phyloP scores from a whole-genome alignment of 1,140 invertebrate species.

The Drosophila hydei region DNA sequence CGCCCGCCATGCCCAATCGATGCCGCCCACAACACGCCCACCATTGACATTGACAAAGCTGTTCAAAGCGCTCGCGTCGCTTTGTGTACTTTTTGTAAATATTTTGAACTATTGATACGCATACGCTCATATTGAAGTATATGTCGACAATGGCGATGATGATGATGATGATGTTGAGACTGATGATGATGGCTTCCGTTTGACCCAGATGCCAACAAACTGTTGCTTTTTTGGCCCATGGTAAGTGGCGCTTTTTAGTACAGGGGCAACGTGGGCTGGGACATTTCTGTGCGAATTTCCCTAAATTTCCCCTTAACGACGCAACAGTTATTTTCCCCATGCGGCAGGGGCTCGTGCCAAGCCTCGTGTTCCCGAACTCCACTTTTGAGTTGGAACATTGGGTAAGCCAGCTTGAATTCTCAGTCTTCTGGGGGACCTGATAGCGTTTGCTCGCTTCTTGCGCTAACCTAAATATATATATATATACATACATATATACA shows the following conservation, averaged over 20 bases:
- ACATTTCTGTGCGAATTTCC: conserved; percentile 21
- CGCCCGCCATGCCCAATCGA: neutral
- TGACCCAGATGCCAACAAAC: conserved; percentile 77
- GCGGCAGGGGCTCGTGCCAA: neutral
- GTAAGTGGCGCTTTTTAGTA: conserved; percentile 37
- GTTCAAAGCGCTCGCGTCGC: conserved; percentile 42
- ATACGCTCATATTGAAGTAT: conserved; percentile 24
- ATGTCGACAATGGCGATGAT: neutral
- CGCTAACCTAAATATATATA: conserved; percentile 17
- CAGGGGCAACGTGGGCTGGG: conserved; percentile 20
- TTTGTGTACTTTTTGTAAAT: conserved; percentile 51
- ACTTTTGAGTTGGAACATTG: conserved; percentile 46
- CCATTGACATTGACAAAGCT: conserved; percentile 72
- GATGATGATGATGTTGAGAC: conserved; percentile 1
- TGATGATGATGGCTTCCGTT: conserved; percentile 1
- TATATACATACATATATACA: neutral
- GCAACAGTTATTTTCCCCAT: conserved; percentile 38
- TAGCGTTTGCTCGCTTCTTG: conserved; percentile 63
- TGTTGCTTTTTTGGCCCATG: conserved; percentile 58
- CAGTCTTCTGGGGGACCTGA: conserved; percentile 79
- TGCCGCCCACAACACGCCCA: conserved; percentile 9
- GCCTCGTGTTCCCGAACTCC: conserved; percentile 72
- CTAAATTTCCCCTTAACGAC: conserved; percentile 17
- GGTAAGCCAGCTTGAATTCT: conserved; percentile 36
- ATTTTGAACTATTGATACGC: conserved; percentile 77